Evolutionary conservation across 2,113 vertebrate genomes (phyloP).

Genomic region (Dicerorhinus sumatrensis): DNA sequence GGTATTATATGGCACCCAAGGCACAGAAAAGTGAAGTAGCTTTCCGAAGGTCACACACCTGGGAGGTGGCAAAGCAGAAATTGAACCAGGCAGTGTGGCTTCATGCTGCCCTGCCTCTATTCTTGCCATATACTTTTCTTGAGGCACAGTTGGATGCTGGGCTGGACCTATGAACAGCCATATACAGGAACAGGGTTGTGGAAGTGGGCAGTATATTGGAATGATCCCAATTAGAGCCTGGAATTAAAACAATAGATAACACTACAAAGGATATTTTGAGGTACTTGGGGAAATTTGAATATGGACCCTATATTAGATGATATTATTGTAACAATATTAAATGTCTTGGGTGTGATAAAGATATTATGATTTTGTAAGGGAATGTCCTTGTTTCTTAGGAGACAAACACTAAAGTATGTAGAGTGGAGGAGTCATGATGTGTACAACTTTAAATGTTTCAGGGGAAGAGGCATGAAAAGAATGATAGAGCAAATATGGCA

Average conservation of each 20-base stretch:
- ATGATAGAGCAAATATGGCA: background rate
- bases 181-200: background rate
- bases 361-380: background rate
- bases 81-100: background rate
- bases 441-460: slow-evolving; percentile 30
- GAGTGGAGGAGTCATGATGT: background rate
- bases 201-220: background rate
- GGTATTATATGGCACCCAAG: background rate
- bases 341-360: background rate
- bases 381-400: background rate
- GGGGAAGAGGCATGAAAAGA: slow-evolving; percentile 12
- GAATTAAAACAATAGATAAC: slow-evolving; percentile 36
- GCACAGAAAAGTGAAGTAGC: slow-evolving; percentile 26
- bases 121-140: background rate
- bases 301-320: background rate
- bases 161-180: background rate
- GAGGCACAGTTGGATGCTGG: background rate
- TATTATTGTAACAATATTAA: background rate
- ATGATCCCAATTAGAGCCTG: slow-evolving; percentile 29
- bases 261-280: slow-evolving; percentile 5
- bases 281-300: slow-evolving; percentile 8
- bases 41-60: background rate
- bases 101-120: background rate
- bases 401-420: background rate
- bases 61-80: slow-evolving; percentile 1